Conservation (phyloP, 2,797 vertebrate genomes). For the Bufotes viridis region DNA sequence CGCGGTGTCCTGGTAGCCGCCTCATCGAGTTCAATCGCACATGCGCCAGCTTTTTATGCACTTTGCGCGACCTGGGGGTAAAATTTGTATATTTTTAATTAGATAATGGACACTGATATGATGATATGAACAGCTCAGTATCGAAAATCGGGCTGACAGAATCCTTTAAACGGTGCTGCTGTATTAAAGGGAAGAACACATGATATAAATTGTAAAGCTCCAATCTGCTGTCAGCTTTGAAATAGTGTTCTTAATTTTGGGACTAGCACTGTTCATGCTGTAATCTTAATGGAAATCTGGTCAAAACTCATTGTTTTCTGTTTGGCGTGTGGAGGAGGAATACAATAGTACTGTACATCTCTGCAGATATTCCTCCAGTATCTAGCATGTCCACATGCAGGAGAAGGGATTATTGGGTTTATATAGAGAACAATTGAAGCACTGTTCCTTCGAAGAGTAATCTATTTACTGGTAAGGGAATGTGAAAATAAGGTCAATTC, state of each 20-base stretch:
- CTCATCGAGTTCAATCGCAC: too few relatives aligned
- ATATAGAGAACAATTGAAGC: not conserved
- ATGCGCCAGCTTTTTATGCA: too few relatives aligned
- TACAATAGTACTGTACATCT: not conserved
- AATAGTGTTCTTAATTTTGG: constrained; percentile 26
- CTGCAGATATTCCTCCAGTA: too few relatives aligned
- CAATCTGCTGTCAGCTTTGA: not conserved
- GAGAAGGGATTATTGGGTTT: not conserved
- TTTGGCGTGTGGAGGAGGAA: not conserved
- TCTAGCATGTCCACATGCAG: too few relatives aligned
- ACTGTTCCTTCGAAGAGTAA: not conserved
- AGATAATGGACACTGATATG: too few relatives aligned
- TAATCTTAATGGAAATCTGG: constrained; percentile 47
- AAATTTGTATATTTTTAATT: too few relatives aligned
- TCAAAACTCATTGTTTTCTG: constrained; percentile 16
- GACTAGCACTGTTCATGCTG: not conserved
- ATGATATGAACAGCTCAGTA: too few relatives aligned
- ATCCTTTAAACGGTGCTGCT: not conserved
- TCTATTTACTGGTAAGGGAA: not conserved
- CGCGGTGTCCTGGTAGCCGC: too few relatives aligned
- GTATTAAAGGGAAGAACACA: not conserved
- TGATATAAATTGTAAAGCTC: not conserved
- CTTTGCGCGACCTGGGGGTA: too few relatives aligned
- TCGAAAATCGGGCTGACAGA: too few relatives aligned
- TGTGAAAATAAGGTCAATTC: not conserved